A percentile compares a stretch with the other conserved stretches of the same genome.
These are phyloP conservation scores for Phalacrocorax pelagicus DNA, from an alignment of 2,113 vertebrate genomes.

Conservation along the genomic window DNA sequence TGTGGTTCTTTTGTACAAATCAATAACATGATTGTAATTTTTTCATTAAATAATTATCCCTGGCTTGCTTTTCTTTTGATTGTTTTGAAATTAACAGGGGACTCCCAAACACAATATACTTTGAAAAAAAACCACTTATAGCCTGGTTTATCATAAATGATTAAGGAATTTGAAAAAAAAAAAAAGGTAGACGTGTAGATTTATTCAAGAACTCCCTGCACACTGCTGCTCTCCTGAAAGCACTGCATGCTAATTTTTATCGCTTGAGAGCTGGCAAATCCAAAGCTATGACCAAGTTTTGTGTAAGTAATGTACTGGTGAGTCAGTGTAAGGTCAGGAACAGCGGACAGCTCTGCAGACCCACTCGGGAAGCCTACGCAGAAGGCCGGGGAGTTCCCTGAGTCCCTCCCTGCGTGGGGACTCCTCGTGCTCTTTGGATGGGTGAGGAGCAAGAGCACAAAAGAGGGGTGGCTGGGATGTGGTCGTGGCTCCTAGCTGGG, in stretches of 20 bases:
- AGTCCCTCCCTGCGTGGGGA: accelerated
- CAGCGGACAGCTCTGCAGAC: not conserved
- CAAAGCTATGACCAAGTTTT: not conserved
- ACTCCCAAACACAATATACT: not conserved
- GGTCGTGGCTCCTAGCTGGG: not conserved
- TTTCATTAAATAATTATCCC: not conserved
- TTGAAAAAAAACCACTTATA: not conserved
- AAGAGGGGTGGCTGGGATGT: accelerated
- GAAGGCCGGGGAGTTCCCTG: not conserved
- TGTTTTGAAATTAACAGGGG: not conserved
- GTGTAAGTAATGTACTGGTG: accelerated
- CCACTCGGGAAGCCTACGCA: accelerated
- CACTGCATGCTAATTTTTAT: not conserved
- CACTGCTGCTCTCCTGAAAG: not conserved
- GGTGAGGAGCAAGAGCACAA: not conserved
- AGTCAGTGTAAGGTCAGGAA: not conserved
- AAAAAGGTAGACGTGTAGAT: not conserved
- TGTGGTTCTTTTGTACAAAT: not conserved
- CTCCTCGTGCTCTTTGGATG: not conserved
- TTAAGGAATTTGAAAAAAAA: not conserved
- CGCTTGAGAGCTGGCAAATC: not conserved
- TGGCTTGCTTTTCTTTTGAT: not conserved
- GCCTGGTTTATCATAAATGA: not conserved
- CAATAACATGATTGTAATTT: not conserved
- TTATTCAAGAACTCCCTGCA: not conserved